These are phyloP conservation scores for Chrysemys picta DNA, from an alignment of 2,113 vertebrate genomes.

Conservation along the genomic window DNA sequence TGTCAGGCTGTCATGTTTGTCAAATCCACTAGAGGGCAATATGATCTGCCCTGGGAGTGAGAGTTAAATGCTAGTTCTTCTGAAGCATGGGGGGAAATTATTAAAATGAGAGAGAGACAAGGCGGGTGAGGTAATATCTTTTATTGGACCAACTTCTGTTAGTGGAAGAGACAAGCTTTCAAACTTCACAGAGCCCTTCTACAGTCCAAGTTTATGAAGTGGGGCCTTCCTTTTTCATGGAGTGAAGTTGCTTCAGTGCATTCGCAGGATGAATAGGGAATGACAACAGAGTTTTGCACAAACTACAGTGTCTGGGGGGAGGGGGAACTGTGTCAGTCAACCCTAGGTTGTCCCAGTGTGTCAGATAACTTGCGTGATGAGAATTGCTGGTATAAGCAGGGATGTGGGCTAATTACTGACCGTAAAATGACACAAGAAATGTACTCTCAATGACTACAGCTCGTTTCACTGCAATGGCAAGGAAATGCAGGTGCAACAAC, in stretches of 20 bases:
- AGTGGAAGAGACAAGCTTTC: background rate
- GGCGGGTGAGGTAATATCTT: background rate
- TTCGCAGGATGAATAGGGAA: background rate
- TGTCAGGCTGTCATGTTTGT: background rate
- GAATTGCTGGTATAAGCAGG: background rate
- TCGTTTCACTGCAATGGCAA: background rate
- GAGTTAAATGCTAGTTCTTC: rapidly evolving
- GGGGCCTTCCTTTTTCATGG: background rate
- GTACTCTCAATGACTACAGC: background rate
- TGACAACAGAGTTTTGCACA: background rate
- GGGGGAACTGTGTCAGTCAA: background rate
- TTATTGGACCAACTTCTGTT: background rate
- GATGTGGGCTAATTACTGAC: background rate
- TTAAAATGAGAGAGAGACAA: background rate
- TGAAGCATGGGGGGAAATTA: rapidly evolving
- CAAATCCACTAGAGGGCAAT: slow-evolving; percentile 62
- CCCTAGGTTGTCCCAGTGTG: background rate
- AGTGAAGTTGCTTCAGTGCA: background rate
- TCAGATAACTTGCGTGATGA: background rate
- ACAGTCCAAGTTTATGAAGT: background rate
- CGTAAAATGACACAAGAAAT: background rate
- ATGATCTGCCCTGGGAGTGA: background rate
- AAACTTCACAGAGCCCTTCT: background rate
- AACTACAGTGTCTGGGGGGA: background rate
- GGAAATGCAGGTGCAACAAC: background rate